Base-by-base conservation (phyloP, 2,888 invertebrate genomes). In the Busseola fusca region DNA sequence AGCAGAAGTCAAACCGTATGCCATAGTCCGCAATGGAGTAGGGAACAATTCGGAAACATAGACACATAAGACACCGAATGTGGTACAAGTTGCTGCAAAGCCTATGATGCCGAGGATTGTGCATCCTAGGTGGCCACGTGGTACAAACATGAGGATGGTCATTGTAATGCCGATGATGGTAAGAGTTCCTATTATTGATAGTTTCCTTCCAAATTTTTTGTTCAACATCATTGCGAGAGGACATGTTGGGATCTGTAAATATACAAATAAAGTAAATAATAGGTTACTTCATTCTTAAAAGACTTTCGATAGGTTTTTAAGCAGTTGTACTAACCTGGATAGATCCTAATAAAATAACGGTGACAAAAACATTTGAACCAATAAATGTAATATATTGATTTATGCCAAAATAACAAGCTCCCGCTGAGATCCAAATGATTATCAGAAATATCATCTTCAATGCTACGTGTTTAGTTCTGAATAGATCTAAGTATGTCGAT, bases 31-130 rank as follows among this genome's bases (percentile, higher is more conserved):
- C 50, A 92, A 72, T 54, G 90, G 86, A 21, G 92, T 92, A 37
- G 93, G 92, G 73, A 88, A 93, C n/a, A 92, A 77, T 79, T 93
- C 92, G 0, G 90, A 89, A 9, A 87, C 86, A 65, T 88, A 91
- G 4, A 92, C 85, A 48, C 89, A 91, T 7, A 89, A 25, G 3
- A 91, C 74, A 4, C 83, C 81, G 64, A 89, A 92, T 0, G 84
- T 84, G 0, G 86, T 85, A 30, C 82, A 87, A 1, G 84, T 78
- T 0, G 88, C 84, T 50, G 86, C 83, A 10, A 91, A 87, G 7
- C 91, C 91, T 9, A 88, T 75, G 0, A 91, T 78, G 5, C 90
- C 91, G 12, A 91, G 57, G 3, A 88, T 60, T 1, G 86, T 87
- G 16, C 89, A 87, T 0, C 83, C 71, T 80, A 87, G 87, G 54